Evolutionary conservation across 2,797 vertebrate species (phyloP).

Genomic region (Glossophaga mutica): DNA sequence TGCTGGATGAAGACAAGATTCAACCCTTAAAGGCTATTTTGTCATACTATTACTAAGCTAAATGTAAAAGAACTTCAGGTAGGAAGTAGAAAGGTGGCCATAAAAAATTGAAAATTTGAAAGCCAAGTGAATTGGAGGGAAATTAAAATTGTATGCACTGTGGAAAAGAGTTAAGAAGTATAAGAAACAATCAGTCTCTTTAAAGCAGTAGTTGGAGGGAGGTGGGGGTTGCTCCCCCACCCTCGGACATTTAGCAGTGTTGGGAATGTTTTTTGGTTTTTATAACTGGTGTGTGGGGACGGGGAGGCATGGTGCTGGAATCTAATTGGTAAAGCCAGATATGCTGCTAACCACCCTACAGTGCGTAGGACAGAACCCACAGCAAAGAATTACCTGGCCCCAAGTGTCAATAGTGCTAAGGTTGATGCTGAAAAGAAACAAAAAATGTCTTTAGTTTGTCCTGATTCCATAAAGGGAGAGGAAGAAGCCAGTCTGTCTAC

Average conservation of each 20-base stretch:
- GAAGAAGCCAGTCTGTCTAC: not conserved
- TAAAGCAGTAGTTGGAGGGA: not conserved
- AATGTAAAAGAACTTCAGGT: not conserved
- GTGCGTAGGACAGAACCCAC: not conserved
- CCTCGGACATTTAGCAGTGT: not conserved
- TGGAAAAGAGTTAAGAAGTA: not conserved
- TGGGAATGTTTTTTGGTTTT: not conserved
- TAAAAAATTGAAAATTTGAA: not conserved
- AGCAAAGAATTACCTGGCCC: not conserved
- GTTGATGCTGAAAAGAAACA: not conserved
- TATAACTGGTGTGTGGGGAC: not conserved
- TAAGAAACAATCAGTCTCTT: not conserved
- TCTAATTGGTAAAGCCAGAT: not conserved
- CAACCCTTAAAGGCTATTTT: not conserved
- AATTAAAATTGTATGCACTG: not conserved
- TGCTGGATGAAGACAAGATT: conserved; percentile 14
- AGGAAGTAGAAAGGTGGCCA: not conserved
- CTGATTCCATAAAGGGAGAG: not conserved
- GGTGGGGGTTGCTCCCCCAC: not conserved
- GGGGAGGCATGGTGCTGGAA: not conserved
- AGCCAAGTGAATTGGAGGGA: not conserved
- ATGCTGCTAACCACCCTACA: not conserved
- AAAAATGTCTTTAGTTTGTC: not conserved
- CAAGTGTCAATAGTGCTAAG: not conserved
- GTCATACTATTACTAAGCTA: not conserved